Evolutionary conservation across 2,888 invertebrate genomes (phyloP), one percentile per base, ranked within the genome.

Genomic region (Habrosyne pyritoides): DNA sequence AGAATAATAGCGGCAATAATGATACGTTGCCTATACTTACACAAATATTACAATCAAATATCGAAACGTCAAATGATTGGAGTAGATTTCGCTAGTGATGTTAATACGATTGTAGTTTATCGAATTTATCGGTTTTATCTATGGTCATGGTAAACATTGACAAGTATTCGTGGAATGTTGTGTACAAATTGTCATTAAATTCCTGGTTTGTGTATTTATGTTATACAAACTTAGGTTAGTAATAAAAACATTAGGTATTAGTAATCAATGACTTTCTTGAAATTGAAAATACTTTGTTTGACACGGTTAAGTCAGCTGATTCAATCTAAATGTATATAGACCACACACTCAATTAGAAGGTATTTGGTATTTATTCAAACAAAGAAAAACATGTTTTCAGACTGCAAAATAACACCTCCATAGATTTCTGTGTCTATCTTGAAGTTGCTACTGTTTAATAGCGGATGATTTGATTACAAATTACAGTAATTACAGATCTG

Each of bases 371-470:
- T 5, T 12, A 30, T 1, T 30, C n/a, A n/a, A n/a, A n/a, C n/a
- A n/a, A n/a, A n/a, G n/a, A n/a, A n/a, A n/a, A n/a, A n/a, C n/a
- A n/a, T n/a, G n/a, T n/a, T n/a, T n/a, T n/a, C n/a, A n/a, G n/a
- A n/a, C n/a, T n/a, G n/a, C n/a, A n/a, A 55, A 54, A 60, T 61
- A 63, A 56, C n/a, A n/a, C 59, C 69, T 68, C 63, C 53, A 66
- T 58, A 55, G 54, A 59, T 42, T 56, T 52, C 54, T 56, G 49
- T 67, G 63, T 69, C 30, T 60, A 68, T 64, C 58, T 46, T 59
- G 49, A 56, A 64, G 61, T 64, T 62, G 81, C 86, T 85, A 81
- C 85, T 75, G 84, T 84, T 83, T 86, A 86, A 87, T 84, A 71
- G 67, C 69, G 60, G 73, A 63, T 67, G 74, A 75, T 83, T 83